phyloP scores from a whole-genome alignment of 1,140 invertebrate genomes.

The Drosophila sturtevanti region DNA sequence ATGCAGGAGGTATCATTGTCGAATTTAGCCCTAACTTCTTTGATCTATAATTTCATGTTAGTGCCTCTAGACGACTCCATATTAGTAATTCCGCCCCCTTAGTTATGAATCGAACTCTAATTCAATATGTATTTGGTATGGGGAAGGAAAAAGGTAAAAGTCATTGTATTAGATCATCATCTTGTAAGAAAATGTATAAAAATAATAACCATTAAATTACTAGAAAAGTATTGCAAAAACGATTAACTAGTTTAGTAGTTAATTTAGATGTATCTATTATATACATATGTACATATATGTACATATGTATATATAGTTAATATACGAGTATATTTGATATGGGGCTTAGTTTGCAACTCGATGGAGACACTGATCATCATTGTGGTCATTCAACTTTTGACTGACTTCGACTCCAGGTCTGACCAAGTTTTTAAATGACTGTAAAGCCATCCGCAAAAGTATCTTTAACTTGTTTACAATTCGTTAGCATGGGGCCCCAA shows the following conservation, averaged over 20 bases:
- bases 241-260: not conserved
- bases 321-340: not conserved
- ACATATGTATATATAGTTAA: not conserved
- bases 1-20: no score
- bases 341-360: not conserved
- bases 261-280: no score
- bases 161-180: not conserved
- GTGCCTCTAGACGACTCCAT: no score
- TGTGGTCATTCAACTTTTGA: slow-evolving; percentile 68
- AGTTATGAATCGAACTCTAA: no score
- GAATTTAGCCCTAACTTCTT: no score
- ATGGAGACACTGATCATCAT: slow-evolving; percentile 18
- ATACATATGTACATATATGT: no score
- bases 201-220: not conserved
- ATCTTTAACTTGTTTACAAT: slow-evolving; percentile 58
- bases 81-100: not conserved
- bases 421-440: slow-evolving; percentile 47
- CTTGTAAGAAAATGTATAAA: not conserved
- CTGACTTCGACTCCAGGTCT: slow-evolving; percentile 11
- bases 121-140: no score
- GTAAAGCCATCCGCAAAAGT: slow-evolving; percentile 6
- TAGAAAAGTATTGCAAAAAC: not conserved
- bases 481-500: slow-evolving; percentile 34
- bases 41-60: no score
- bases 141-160: not conserved